Conservation (phyloP, 2,888 invertebrate species). For the Epicampocera succincta region DNA sequence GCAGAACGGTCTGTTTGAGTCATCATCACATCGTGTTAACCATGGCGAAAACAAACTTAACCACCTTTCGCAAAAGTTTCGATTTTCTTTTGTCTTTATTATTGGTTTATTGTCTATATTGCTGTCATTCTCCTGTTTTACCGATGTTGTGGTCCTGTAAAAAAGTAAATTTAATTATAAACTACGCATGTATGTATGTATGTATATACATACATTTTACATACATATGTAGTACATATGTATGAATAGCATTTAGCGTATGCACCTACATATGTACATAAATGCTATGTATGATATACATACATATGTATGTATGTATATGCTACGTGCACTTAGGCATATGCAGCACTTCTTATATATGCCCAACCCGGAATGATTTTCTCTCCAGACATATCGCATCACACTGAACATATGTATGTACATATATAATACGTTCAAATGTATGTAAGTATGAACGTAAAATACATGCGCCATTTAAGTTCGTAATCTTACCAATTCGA, state of each 20-base stretch:
- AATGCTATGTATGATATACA: too few species aligned
- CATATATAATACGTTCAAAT: neutral
- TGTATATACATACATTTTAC: neutral
- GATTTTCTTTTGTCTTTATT: slow-evolving; percentile 73
- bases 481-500: slow-evolving; percentile 76
- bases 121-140: slow-evolving; percentile 69
- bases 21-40: slow-evolving; percentile 74
- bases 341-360: neutral
- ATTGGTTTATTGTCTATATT: slow-evolving; percentile 56
- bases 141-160: slow-evolving; percentile 75
- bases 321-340: neutral
- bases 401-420: neutral
- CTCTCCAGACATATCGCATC: too few species aligned
- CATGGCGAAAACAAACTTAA: slow-evolving; percentile 78
- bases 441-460: too few species aligned
- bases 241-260: neutral
- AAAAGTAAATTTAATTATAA: neutral
- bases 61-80: slow-evolving; percentile 79
- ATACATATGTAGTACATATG: neutral
- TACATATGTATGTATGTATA: slow-evolving; percentile 2
- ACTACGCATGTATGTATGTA: too few species aligned
- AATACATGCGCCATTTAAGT: too few species aligned
- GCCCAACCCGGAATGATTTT: too few species aligned
- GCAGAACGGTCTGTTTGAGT: slow-evolving; percentile 78
- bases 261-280: neutral